Evolutionary conservation across 2,113 vertebrate species (phyloP).

Genomic region (Gallinago jamesoni): DNA sequence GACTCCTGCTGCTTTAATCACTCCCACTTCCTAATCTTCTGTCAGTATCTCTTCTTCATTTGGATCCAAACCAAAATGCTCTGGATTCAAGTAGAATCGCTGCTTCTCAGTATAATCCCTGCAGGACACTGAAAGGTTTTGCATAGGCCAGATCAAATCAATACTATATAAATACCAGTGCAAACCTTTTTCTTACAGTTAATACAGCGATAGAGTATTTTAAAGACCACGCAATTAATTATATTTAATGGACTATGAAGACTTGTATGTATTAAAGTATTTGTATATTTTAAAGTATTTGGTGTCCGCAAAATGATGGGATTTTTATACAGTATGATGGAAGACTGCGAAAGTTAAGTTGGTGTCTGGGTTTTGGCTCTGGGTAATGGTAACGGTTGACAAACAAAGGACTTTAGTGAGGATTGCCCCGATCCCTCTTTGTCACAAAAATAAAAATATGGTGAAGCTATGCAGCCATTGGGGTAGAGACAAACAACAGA

Average conservation of each 20-base stretch:
- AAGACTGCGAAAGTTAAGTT: neutral
- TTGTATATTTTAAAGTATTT: slow-evolving; percentile 33
- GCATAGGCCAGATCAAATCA: neutral
- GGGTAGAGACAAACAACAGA: neutral
- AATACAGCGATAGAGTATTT: neutral
- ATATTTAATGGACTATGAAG: slow-evolving; percentile 18
- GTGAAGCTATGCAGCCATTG: neutral
- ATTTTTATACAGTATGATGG: neutral
- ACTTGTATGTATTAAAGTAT: slow-evolving; percentile 41
- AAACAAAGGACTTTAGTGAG: neutral
- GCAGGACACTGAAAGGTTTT: neutral
- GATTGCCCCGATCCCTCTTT: neutral
- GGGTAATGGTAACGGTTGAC: neutral
- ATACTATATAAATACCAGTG: neutral
- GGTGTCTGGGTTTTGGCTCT: neutral
- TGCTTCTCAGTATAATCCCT: neutral
- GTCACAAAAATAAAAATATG: neutral
- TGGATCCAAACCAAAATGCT: neutral
- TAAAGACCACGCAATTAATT: neutral
- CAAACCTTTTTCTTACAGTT: neutral
- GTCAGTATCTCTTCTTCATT: neutral
- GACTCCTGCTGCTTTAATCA: neutral
- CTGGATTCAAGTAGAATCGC: neutral
- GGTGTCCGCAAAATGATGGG: neutral
- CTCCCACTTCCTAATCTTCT: neutral